These are phyloP conservation scores for Limanda limanda DNA, from an alignment of 2,113 vertebrate species.

Conservation along the genomic window DNA sequence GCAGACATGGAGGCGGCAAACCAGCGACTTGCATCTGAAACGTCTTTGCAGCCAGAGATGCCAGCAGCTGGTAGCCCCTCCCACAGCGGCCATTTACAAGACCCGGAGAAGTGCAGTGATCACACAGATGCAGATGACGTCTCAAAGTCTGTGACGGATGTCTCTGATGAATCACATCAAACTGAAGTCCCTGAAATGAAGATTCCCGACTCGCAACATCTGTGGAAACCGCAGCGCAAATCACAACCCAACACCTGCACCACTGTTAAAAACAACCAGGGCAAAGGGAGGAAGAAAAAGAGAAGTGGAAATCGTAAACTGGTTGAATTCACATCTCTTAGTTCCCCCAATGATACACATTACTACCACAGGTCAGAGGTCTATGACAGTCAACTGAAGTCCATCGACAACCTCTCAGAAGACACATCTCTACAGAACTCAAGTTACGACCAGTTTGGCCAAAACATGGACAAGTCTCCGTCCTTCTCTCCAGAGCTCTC, in stretches of 20 bases:
- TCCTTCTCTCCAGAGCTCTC: constrained; percentile 60
- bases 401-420: constrained; percentile 15
- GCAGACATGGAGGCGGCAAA: constrained; percentile 86
- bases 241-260: neutral
- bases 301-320: neutral
- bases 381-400: constrained; percentile 10
- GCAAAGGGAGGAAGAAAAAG: constrained; percentile 21
- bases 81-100: constrained; percentile 19
- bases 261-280: constrained; percentile 13
- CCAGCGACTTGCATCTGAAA: constrained; percentile 72
- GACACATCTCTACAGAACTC: constrained; percentile 33
- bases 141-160: constrained; percentile 3
- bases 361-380: neutral
- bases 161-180: constrained; percentile 12
- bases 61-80: constrained; percentile 10
- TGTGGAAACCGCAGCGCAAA: constrained; percentile 38
- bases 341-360: constrained; percentile 15
- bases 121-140: neutral
- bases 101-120: neutral
- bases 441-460: neutral
- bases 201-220: constrained; percentile 26
- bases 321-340: constrained; percentile 14
- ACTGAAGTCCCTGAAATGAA: constrained; percentile 35
- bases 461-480: constrained; percentile 32
- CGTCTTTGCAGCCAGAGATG: constrained; percentile 26